These are phyloP conservation scores for Microcebus jonahi DNA, from an alignment of 2,113 vertebrate species.

Conservation along the genomic window DNA sequence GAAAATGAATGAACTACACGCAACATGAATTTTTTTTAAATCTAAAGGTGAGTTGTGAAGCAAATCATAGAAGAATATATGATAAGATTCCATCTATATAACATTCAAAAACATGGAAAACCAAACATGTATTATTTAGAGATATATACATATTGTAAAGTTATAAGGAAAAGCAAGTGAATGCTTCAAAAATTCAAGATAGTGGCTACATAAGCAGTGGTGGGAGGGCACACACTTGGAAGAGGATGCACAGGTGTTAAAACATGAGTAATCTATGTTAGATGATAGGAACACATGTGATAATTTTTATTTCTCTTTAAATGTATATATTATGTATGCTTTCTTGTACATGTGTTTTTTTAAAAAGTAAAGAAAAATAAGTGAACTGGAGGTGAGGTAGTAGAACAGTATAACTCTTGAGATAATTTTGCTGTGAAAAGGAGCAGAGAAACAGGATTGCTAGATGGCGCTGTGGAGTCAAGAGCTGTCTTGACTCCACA, in stretches of 20 bases:
- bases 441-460: background rate
- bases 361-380: background rate
- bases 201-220: background rate
- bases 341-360: background rate
- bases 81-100: background rate
- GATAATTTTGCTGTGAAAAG: background rate
- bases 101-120: constrained; percentile 7
- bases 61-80: background rate
- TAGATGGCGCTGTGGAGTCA: background rate
- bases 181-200: background rate
- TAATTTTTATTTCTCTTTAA: background rate
- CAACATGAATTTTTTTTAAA: background rate
- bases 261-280: background rate
- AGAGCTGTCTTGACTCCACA: background rate
- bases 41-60: background rate
- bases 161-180: background rate
- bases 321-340: background rate
- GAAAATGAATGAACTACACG: background rate
- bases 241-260: background rate
- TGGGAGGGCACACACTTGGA: background rate
- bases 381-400: background rate
- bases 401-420: background rate
- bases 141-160: background rate
- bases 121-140: background rate
- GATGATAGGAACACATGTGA: background rate